These are phyloP conservation scores for Coelinius sp. DNA, from an alignment of 2,888 invertebrate species.

Conservation along the genomic window DNA sequence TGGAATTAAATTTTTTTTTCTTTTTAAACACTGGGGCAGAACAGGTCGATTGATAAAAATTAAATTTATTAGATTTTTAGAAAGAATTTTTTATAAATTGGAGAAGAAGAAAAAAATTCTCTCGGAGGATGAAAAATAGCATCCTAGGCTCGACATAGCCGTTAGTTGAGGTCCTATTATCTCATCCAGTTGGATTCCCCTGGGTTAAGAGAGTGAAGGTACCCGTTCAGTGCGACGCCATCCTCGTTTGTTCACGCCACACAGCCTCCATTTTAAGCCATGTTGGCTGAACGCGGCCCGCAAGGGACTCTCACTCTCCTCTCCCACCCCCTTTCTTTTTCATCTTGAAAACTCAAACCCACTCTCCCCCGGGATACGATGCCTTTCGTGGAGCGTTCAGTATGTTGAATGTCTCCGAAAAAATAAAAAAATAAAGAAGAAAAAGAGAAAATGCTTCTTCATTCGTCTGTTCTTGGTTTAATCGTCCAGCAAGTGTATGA, in stretches of 20 bases:
- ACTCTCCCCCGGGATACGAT: conserved; percentile 39
- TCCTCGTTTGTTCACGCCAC: conserved; percentile 52
- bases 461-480: conserved; percentile 20
- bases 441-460: conserved; percentile 21
- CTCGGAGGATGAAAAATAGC: no score
- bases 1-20: no score
- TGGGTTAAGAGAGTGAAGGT: conserved; percentile 22
- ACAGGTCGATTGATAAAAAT: no score
- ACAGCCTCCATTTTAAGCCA: conserved; percentile 60
- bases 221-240: conserved; percentile 20
- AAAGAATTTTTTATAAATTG: no score
- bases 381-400: conserved; percentile 39
- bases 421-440: neutral
- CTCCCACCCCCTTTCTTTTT: conserved; percentile 22
- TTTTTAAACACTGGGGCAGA: no score
- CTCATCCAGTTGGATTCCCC: conserved; percentile 3
- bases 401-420: conserved; percentile 35
- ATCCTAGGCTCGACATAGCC: neutral
- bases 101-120: no score
- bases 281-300: conserved; percentile 44
- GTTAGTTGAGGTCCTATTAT: conserved; percentile 8
- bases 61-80: no score
- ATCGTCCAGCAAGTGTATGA: conserved; percentile 20
- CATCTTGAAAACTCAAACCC: conserved; percentile 34
- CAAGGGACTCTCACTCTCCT: conserved; percentile 40